Evolutionary conservation across 2,888 invertebrate genomes (phyloP).

Genomic region (Alviniconcha strummeri): DNA sequence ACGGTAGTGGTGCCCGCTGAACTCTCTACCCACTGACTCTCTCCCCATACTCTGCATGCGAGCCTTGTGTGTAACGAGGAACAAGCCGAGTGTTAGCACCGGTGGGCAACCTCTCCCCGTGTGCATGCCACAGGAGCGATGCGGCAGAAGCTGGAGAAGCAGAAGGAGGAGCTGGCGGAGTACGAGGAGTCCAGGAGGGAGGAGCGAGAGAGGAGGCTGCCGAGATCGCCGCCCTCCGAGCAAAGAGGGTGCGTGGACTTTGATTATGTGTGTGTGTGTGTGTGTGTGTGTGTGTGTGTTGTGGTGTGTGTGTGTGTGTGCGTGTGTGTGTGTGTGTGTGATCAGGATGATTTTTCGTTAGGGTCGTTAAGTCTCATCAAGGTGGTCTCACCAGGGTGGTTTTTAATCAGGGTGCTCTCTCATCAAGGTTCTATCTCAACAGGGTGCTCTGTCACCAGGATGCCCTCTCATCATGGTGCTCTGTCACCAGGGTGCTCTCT

Average conservation of each 20-base stretch:
- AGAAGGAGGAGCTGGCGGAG: conserved; percentile 56
- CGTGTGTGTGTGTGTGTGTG: conserved; percentile 3
- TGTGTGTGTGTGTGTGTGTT: neutral
- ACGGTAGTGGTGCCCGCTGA: too few relatives aligned
- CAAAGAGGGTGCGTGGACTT: conserved; percentile 58
- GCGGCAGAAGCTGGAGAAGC: conserved; percentile 44
- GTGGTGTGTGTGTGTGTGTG: conserved; percentile 4
- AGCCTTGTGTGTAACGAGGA: too few relatives aligned
- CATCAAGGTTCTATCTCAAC: too few relatives aligned
- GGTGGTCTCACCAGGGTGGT: too few relatives aligned
- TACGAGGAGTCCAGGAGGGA: conserved; percentile 53
- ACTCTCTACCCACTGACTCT: neutral
- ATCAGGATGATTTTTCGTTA: too few relatives aligned
- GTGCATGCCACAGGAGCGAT: neutral
- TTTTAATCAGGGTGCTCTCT: too few relatives aligned
- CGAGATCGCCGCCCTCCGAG: conserved; percentile 58
- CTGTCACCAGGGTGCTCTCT: too few relatives aligned
- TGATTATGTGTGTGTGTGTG: neutral
- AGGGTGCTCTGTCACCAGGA: too few relatives aligned
- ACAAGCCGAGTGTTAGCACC: too few relatives aligned
- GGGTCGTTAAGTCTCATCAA: too few relatives aligned
- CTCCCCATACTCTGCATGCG: neutral
- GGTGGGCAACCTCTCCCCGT: too few relatives aligned
- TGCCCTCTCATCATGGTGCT: too few relatives aligned
- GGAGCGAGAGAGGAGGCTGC: conserved; percentile 58